Base-by-base conservation (phyloP, 1,140 invertebrate species). In the Monochamus saltuarius region DNA sequence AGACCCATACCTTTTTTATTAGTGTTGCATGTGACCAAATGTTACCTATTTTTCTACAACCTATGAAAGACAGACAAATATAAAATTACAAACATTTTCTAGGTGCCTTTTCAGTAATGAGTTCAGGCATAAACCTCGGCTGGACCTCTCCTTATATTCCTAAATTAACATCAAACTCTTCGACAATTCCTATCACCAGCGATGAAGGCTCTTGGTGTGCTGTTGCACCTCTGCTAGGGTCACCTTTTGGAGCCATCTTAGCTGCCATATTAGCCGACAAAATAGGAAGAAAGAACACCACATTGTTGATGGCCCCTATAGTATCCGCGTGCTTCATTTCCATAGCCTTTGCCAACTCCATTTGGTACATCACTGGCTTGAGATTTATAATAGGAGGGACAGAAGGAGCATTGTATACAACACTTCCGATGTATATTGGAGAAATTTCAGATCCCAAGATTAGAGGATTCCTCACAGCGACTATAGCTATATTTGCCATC, bases 381-480 rank as follows among this genome's bases (percentile, higher is more conserved):
- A 78, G 83, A 61, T 67, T 82, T 8, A 76, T 85, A 52, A 78
- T 83, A 10, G 89, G 88, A 36, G 76, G 90, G 0, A 83, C 86
- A 0, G 83, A 90, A 59, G 86, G 86, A 6, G 85, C 86, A 43
- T 78, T 85, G 9, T 87, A 85, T 58, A 83, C 84, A n/a, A 78
- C 80, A 10, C 82, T 84, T 14, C 84, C 86, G 0, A 83, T 88
- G 73, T 88, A 85, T 68, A 76, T 89, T 37, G 82, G 84, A 53
- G 85, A 88, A 79, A 82, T 90, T 40, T 80, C 88, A 19, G 82
- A 87, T 57, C 77, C 84, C 61, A 81, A 84, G 58, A 84, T 90
- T 7, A 61, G 74, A 55, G 74, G 73, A 58, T 68, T 72, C 47
- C 51, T 75, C 2, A 62, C 71, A 4, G 62, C 69, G 0, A 72